phyloP scores from a whole-genome alignment of 2,888 invertebrate species.

The Caenorhabditis uteleia region DNA sequence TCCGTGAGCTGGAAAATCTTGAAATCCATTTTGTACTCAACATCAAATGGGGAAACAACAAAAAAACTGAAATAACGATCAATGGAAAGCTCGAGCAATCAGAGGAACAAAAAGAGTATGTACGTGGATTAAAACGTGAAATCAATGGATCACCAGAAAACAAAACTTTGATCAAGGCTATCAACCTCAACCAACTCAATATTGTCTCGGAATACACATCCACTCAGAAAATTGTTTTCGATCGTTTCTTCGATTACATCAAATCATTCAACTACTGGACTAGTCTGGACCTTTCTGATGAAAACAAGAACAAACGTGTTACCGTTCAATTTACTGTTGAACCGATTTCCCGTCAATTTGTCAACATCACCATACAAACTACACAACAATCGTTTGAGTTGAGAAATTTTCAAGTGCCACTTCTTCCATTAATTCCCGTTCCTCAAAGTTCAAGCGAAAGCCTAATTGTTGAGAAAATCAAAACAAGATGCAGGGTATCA shows the following conservation, averaged over 20 bases:
- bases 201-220: slow-evolving; percentile 46
- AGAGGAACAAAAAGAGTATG: slow-evolving; percentile 32
- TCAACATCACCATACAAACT: slow-evolving; percentile 59
- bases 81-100: slow-evolving; percentile 39
- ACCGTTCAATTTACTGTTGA: slow-evolving; percentile 53
- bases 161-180: slow-evolving; percentile 47
- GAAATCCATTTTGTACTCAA: slow-evolving; percentile 30
- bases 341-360: slow-evolving; percentile 49
- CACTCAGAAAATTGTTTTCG: slow-evolving; percentile 26
- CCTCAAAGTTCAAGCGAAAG: too few species aligned
- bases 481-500: too few species aligned
- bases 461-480: too few species aligned
- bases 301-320: slow-evolving; percentile 25
- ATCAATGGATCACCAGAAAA: slow-evolving; percentile 24
- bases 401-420: slow-evolving; percentile 25
- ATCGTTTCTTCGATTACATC: slow-evolving; percentile 41
- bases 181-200: slow-evolving; percentile 50
- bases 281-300: slow-evolving; percentile 23
- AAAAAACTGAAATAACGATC: slow-evolving; percentile 39
- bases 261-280: slow-evolving; percentile 54
- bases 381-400: slow-evolving; percentile 39
- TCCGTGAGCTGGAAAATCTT: slow-evolving; percentile 41
- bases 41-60: slow-evolving; percentile 39
- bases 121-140: slow-evolving; percentile 19
- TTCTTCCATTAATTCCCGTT: slow-evolving; percentile 26